These are phyloP conservation scores for Periplaneta americana DNA, from an alignment of 1,140 invertebrate genomes.

Conservation along the genomic window DNA sequence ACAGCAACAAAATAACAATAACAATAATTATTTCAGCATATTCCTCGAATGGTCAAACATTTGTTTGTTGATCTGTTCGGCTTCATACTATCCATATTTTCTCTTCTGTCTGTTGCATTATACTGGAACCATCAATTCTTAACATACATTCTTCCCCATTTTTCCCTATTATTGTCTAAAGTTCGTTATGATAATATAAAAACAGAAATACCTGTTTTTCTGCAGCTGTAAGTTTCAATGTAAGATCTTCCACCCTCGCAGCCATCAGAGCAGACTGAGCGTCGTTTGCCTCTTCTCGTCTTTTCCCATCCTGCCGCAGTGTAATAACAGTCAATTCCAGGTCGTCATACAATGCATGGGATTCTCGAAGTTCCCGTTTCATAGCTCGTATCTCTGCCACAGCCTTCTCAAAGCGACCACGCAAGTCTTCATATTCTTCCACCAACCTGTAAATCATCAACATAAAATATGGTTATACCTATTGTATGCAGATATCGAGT, in stretches of 20 bases:
- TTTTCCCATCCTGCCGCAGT: slow-evolving; percentile 63
- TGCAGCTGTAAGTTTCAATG: slow-evolving; percentile 69
- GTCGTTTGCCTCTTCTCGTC: slow-evolving; percentile 60
- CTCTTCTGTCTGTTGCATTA: no score
- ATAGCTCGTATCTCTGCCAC: slow-evolving; percentile 75
- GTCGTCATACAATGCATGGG: slow-evolving; percentile 71
- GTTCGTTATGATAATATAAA: slow-evolving; percentile 2
- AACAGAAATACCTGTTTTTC: slow-evolving; percentile 58
- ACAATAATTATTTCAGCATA: no score
- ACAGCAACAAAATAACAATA: no score
- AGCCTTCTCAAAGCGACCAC: slow-evolving; percentile 71
- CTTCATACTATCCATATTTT: no score
- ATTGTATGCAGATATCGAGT: no score
- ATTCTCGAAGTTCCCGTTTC: slow-evolving; percentile 74
- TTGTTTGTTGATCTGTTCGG: no score
- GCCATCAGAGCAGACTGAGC: slow-evolving; percentile 74
- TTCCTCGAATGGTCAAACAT: not conserved
- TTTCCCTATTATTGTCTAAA: no score
- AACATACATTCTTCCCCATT: no score
- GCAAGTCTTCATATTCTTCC: slow-evolving; percentile 72
- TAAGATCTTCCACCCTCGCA: slow-evolving; percentile 77
- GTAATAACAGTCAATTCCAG: slow-evolving; percentile 70
- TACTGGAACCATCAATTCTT: no score
- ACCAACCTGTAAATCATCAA: slow-evolving; percentile 51
- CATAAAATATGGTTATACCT: no score